Evolutionary conservation across 2,797 vertebrate species (phyloP), one percentile per base, ranked within the genome.

Genomic region (Malacoctenus gilli): DNA sequence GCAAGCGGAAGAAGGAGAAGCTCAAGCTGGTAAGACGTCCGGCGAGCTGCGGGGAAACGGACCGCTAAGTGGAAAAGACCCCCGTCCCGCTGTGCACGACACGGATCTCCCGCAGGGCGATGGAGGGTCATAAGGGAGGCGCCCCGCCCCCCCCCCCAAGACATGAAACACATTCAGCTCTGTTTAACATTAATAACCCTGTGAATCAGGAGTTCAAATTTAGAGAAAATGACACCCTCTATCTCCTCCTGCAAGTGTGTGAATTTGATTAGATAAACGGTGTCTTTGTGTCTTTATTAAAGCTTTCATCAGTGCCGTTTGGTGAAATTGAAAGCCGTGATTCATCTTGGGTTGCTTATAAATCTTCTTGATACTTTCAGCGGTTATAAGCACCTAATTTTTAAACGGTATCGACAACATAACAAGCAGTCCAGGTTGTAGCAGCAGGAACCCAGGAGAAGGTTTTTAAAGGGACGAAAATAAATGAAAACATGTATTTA

Each of bases 1-100:
- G 92, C 63, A 98, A 95, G 77, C 95, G 94, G 74, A 96, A 92
- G 88, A 97, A 95, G 78, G 97, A 99, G 79, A 94, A 93, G 37
- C 83, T 99, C 70, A 98, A 95, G 84, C 57, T 95, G 94, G 96
- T 98, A 90, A 93, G 92, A 46, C 28, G 44, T 51, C 25, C 11
- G 9, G 22, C 14, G 34, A 46, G 36, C 21, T 20, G 8, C 50
- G 25, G 25, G 54, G 35, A 79, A 78, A 70, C 63, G 55, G 68
- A 67, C 76, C 60, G 50, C 50, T 48, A 67, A 82, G 72, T 69
- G 46, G 70, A 42, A 46, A 55, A 40, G 39, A 35, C 20, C 1
- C 10, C 6, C 32, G 28, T 41, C 23, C 28, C 3, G 42, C 53
- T 38, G 72, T 38, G 32, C 62, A 39, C 1, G 36, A 68, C 46